Evolutionary conservation across 2,888 invertebrate genomes (phyloP).

Genomic region (Philonicus albiceps): DNA sequence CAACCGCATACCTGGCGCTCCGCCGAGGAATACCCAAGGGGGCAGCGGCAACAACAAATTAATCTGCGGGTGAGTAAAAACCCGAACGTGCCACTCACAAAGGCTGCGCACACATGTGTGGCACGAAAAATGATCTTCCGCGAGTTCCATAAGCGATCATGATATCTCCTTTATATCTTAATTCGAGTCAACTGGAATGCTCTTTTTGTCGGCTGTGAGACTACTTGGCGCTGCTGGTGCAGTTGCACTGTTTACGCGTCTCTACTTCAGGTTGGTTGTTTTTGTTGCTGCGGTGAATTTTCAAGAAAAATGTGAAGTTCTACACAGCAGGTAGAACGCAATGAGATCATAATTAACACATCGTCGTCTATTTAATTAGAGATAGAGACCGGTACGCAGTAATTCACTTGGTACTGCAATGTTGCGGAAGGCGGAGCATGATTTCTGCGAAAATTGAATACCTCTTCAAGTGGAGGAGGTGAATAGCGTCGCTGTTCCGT

Average conservation of each 20-base stretch:
- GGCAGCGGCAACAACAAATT: slow-evolving; percentile 28
- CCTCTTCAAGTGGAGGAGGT: background rate
- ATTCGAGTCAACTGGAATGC: slow-evolving; percentile 41
- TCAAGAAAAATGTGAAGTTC: slow-evolving; percentile 27
- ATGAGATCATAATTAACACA: slow-evolving; percentile 39
- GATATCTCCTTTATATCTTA: slow-evolving; percentile 42
- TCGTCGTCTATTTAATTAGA: slow-evolving; percentile 36
- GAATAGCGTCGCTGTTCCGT: background rate
- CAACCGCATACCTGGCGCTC: background rate
- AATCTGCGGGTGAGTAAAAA: slow-evolving; percentile 22
- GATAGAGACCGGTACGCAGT: slow-evolving; percentile 6
- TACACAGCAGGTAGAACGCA: slow-evolving; percentile 24
- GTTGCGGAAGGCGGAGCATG: background rate
- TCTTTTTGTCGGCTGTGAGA: slow-evolving; percentile 23
- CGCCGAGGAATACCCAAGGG: background rate
- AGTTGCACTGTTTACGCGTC: slow-evolving; percentile 35
- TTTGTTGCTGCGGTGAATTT: background rate
- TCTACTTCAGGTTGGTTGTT: slow-evolving; percentile 4
- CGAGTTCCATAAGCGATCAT: slow-evolving; percentile 39
- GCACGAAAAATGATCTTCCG: slow-evolving; percentile 42
- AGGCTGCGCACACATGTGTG: slow-evolving; percentile 35
- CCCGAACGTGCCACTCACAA: slow-evolving; percentile 28
- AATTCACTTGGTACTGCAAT: background rate
- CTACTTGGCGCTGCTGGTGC: slow-evolving; percentile 14
- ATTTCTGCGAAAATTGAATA: slow-evolving; percentile 5